A percentile compares a stretch with the other conserved stretches of the same genome.
Evolutionary conservation across 2,797 vertebrate genomes (phyloP).

Genomic region (Falco naumanni): DNA sequence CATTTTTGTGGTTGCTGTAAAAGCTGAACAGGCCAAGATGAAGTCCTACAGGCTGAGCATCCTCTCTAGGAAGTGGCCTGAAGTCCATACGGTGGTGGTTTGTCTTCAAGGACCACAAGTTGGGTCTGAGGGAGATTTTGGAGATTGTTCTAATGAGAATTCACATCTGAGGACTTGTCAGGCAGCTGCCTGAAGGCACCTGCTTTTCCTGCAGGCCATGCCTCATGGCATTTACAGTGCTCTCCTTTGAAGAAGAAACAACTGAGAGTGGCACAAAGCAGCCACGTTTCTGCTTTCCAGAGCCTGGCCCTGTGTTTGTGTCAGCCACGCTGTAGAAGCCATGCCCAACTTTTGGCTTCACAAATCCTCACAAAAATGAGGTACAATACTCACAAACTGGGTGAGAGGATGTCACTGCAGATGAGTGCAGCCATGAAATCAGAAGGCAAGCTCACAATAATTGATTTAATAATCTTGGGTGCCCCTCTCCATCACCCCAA

Average conservation of each 20-base stretch:
- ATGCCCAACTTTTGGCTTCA: neutral
- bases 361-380: no score
- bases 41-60: neutral
- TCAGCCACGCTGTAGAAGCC: neutral
- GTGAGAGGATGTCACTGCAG: neutral
- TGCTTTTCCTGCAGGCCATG: neutral
- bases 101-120: neutral
- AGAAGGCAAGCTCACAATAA: neutral
- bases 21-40: neutral
- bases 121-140: neutral
- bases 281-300: neutral
- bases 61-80: neutral
- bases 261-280: neutral
- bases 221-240: neutral
- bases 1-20: neutral
- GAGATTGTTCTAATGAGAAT: neutral
- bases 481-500: neutral
- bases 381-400: neutral
- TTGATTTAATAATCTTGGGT: neutral
- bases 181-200: neutral
- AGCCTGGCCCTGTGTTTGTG: neutral
- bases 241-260: neutral
- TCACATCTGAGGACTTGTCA: neutral
- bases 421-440: neutral
- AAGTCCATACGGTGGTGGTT: neutral